These are phyloP conservation scores for human (Homo sapiens) DNA, from an alignment of 2,113 vertebrate species.

Conservation along the genomic window GRCh38 chr18:65807501-65808000, in stretches of 20 bases:
- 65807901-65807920: neutral
- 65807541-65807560: accelerated
- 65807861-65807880: accelerated
- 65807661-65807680: neutral
- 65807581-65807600: accelerated
- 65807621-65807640: accelerated
- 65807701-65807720: neutral
- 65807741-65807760: neutral
- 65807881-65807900: accelerated
- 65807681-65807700: neutral
- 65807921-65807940: too few relatives aligned
- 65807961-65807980: accelerated
- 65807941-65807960: neutral
- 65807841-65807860: accelerated
- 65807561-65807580: accelerated
- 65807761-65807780: neutral
- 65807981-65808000: accelerated
- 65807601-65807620: accelerated
- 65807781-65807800: neutral
- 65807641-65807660: neutral
- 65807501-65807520: neutral
- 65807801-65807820: neutral
- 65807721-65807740: neutral
- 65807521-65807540: accelerated
- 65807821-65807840: accelerated